These are phyloP conservation scores for Scrobipalpa costella DNA, from an alignment of 2,888 invertebrate genomes.

Conservation along the genomic window DNA sequence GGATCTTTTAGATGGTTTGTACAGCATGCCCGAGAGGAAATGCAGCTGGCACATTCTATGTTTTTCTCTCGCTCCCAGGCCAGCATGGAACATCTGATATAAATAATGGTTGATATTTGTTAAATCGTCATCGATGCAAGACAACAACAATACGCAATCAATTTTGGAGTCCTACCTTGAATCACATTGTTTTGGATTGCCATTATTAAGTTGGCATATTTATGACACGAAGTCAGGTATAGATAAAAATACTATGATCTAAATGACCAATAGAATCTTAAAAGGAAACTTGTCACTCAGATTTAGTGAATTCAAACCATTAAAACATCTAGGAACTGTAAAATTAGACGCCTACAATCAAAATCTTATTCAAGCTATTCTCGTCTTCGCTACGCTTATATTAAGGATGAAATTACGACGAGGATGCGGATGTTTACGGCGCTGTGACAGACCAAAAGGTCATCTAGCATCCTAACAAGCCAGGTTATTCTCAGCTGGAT, in stretches of 20 bases:
- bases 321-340: conserved; percentile 12
- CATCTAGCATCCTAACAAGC: background rate
- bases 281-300: conserved; percentile 21
- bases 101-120: background rate
- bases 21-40: too few relatives aligned
- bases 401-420: background rate
- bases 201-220: background rate
- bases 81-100: too few relatives aligned
- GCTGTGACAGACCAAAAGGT: background rate
- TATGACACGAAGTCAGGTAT: background rate
- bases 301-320: conserved; percentile 2
- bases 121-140: background rate
- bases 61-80: too few relatives aligned
- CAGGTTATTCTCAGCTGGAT: conserved; percentile 8
- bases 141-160: conserved; percentile 7
- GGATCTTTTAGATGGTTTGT: too few relatives aligned
- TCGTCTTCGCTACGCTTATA: background rate
- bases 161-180: background rate
- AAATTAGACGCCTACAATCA: conserved; percentile 20
- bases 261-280: background rate
- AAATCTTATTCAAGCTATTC: background rate
- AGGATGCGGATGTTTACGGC: background rate
- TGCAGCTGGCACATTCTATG: too few relatives aligned
- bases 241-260: background rate
- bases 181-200: background rate